Conservation (phyloP, 2,113 vertebrate species). For the Dunckerocampus dactyliophorus region DNA sequence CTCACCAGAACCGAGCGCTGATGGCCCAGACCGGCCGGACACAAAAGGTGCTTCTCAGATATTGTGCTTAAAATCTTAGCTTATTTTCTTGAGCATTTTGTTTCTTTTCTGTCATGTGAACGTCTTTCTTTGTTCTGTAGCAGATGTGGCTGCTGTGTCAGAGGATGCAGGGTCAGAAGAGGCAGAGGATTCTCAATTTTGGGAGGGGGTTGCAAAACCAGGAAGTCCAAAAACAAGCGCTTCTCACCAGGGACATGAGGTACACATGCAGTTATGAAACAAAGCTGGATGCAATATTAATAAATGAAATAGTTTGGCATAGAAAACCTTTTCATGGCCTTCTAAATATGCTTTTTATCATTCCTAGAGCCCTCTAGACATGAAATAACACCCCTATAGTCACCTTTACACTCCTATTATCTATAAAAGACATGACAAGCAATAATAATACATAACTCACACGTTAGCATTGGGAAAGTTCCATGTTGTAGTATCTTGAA, state of each 20-base stretch:
- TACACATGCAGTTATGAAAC: slow-evolving; percentile 17
- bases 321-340: no score
- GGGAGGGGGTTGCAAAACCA: slow-evolving; percentile 66
- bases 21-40: slow-evolving; percentile 10
- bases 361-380: no score
- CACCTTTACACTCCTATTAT: no score
- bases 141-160: slow-evolving; percentile 27
- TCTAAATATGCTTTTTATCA: no score
- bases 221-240: slow-evolving; percentile 16
- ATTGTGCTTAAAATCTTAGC: background rate
- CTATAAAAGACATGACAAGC: no score
- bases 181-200: slow-evolving; percentile 61
- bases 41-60: slow-evolving; percentile 38
- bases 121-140: background rate
- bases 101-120: background rate
- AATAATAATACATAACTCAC: no score
- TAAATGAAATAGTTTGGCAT: no score
- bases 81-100: background rate
- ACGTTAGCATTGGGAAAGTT: no score
- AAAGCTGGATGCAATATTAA: no score
- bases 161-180: slow-evolving; percentile 45
- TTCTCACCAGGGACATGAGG: slow-evolving; percentile 44
- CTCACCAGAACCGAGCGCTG: slow-evolving; percentile 4
- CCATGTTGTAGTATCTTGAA: no score
- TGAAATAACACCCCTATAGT: no score